A percentile compares a stretch with the other conserved stretches of the same genome.
These are phyloP conservation scores for Poeciliopsis paucimaculata DNA, from an alignment of 2,797 vertebrate species.

Conservation along the genomic window DNA sequence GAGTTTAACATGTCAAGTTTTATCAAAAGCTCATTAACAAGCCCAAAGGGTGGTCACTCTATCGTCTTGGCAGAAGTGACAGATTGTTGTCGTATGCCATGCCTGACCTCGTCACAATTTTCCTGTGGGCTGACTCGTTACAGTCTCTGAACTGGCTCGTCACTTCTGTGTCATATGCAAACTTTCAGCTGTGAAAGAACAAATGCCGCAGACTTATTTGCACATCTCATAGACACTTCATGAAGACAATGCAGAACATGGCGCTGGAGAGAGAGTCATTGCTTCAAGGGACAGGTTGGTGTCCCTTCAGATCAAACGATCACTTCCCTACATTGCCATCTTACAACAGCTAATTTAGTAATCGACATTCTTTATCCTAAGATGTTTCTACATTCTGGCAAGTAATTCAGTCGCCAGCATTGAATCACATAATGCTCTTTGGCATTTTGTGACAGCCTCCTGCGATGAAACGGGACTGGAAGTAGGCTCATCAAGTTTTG, in stretches of 20 bases:
- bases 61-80: conserved; percentile 26
- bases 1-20: conserved; percentile 6
- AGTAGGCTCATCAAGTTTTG: conserved; percentile 22
- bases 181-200: conserved; percentile 4
- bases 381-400: conserved; percentile 54
- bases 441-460: conserved; percentile 24
- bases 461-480: conserved; percentile 8
- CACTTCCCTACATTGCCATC: conserved; percentile 40
- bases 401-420: conserved; percentile 28
- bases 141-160: conserved; percentile 1
- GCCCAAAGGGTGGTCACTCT: conserved; percentile 12
- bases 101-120: conserved; percentile 14
- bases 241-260: conserved; percentile 20
- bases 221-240: background rate
- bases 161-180: conserved; percentile 21
- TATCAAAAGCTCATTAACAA: conserved; percentile 6
- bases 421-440: conserved; percentile 33
- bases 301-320: conserved; percentile 34
- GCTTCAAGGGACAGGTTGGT: conserved; percentile 29
- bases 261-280: conserved; percentile 7
- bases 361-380: conserved; percentile 39
- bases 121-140: conserved; percentile 26
- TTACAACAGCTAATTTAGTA: conserved; percentile 53
- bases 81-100: conserved; percentile 9
- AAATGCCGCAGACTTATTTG: background rate